These are phyloP conservation scores for Poeciliopsis retropinna DNA, from an alignment of 2,113 vertebrate genomes.

Conservation along the genomic window DNA sequence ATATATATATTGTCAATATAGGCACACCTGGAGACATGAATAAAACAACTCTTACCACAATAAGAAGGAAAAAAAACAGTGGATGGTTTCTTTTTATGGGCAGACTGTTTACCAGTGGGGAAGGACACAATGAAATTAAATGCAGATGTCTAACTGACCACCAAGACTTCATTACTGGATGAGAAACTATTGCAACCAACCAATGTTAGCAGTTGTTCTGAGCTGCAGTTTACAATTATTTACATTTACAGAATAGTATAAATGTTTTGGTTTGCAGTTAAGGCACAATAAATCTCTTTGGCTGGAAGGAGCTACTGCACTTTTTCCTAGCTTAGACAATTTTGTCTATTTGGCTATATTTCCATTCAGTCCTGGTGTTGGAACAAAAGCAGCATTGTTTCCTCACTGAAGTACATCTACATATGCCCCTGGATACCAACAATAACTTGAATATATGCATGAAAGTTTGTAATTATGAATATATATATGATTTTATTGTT, in stretches of 20 bases:
- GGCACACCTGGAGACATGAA: slow-evolving; percentile 21
- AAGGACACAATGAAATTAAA: slow-evolving; percentile 12
- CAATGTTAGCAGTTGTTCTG: no score
- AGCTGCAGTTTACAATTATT: no score
- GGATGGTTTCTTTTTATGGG: slow-evolving; percentile 14
- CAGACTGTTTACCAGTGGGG: slow-evolving; percentile 12
- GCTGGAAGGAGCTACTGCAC: background rate
- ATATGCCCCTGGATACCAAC: no score
- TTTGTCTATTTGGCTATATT: background rate
- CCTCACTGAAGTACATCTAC: no score
- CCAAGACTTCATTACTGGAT: background rate
- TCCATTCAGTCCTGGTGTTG: background rate
- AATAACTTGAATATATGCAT: no score
- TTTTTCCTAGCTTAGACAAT: background rate
- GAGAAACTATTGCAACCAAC: no score
- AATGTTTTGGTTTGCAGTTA: no score
- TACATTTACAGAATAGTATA: no score
- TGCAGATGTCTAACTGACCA: background rate
- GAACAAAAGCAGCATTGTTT: background rate
- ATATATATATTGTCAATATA: background rate
- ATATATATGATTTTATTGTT: background rate
- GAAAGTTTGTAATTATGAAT: no score
- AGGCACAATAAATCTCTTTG: no score
- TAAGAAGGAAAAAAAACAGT: slow-evolving; percentile 28
- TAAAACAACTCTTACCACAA: slow-evolving; percentile 6